Percentiles rank a stretch among this genome's conserved stretches.
Conservation (phyloP, 2,113 vertebrate species). For the Bufo gargarizans region DNA sequence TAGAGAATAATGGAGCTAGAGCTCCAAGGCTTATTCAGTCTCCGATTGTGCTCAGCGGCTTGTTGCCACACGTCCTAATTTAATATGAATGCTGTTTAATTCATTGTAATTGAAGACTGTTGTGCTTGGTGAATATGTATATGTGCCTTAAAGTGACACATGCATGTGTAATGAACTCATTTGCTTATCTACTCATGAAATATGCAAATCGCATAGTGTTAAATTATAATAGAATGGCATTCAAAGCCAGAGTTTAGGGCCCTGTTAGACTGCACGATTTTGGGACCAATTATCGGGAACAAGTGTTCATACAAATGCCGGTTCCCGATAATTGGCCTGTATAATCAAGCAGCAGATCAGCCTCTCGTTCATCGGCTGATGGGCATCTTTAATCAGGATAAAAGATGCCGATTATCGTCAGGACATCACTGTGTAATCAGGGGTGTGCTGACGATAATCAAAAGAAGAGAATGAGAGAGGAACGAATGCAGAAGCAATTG, state of each 20-base stretch:
- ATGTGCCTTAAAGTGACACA: neutral
- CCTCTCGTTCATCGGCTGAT: no score
- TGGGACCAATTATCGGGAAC: no score
- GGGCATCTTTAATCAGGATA: no score
- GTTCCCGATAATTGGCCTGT: no score
- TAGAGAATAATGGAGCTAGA: constrained; percentile 5
- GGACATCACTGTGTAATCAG: no score
- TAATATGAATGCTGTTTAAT: neutral
- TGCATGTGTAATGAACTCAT: neutral
- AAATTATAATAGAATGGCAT: neutral
- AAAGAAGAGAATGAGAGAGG: no score
- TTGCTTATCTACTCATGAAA: neutral
- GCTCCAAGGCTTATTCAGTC: neutral
- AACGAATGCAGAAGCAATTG: no score
- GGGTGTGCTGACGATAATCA: no score
- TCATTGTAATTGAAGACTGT: neutral
- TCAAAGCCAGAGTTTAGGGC: neutral
- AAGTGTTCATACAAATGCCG: no score
- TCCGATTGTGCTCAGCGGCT: neutral
- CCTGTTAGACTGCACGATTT: no score
- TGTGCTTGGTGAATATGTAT: neutral
- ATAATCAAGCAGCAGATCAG: no score
- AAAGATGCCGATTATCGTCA: no score
- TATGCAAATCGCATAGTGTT: neutral
- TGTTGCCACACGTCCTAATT: neutral